Conservation (phyloP, 37 sponge, comb jelly and placozoan species). For the Mnemiopsis leidyi region DNA sequence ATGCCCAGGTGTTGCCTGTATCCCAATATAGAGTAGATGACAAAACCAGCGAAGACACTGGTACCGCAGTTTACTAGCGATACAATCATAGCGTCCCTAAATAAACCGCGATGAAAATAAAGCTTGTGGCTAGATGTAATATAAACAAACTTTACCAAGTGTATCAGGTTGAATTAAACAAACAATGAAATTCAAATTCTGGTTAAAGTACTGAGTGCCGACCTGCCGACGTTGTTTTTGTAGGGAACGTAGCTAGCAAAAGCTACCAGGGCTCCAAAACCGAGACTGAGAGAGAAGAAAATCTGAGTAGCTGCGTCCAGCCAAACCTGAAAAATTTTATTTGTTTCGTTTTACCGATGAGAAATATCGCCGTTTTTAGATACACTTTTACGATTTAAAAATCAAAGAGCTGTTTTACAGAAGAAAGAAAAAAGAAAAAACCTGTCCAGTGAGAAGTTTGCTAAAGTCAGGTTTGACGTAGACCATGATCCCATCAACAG, state of each 20-base stretch:
- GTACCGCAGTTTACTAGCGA: constrained; percentile 82
- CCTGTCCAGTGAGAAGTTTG: background rate
- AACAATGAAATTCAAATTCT: too few species aligned
- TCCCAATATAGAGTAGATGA: constrained; percentile 89
- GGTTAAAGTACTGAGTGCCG: too few species aligned
- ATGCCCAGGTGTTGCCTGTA: constrained; percentile 70
- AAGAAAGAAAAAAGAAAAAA: too few species aligned
- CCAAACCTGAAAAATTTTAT: constrained; percentile 94
- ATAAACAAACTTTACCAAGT: background rate
- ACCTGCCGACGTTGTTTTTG: constrained; percentile 68
- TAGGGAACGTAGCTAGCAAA: constrained; percentile 86
- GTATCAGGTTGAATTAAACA: background rate
- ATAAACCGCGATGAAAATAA: too few species aligned
- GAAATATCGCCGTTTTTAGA: too few species aligned
- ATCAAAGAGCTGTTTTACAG: too few species aligned
- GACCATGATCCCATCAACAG: constrained; percentile 77
- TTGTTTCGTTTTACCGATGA: too few species aligned
- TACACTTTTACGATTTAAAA: too few species aligned
- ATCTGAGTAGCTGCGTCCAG: constrained; percentile 95
- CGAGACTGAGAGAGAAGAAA: constrained; percentile 91
- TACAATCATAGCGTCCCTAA: constrained; percentile 77
- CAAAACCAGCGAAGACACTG: constrained; percentile 83
- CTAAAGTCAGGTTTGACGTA: constrained; percentile 2
- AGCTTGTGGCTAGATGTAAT: background rate
- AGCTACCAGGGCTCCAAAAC: constrained; percentile 83